Base-by-base conservation (phyloP, 2,797 vertebrate species). In the Oophaga sylvatica region DNA sequence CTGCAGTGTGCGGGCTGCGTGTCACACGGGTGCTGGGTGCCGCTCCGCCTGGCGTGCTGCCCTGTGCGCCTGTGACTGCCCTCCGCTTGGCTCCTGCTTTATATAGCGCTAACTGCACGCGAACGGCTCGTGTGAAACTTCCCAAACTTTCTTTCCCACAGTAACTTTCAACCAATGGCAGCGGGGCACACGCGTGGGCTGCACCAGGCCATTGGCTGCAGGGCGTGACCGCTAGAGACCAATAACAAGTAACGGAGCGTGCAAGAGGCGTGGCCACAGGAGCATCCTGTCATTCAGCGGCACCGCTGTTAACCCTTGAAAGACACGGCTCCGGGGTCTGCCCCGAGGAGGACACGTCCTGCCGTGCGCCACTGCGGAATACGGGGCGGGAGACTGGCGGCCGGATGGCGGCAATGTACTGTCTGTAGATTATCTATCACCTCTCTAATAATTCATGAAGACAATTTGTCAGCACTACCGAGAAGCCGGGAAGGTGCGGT, bases 121-220 rank as follows among this genome's bases (percentile, higher is more conserved):
- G 97, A 98, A 95, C 96, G 97, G 97, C 97, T 98, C 97, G 97
- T 98, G 97, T 99, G 97, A 99, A 99, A 98, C 97, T 97, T 97
- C 96, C 96, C 97, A 96, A 97, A 97, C 97, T 97, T 98, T 97
- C 97, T 97, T 99, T 99, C 97, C 97, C 97, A 99, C 97, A 98
- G 95, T 97, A 97, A 97, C 97, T 98, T 97, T 95, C 96, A 94
- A 96, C 97, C 97, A 98, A 98, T 98, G 95, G 96, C 96, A 93
- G 95, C 91, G 93, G 95, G 94, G 96, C 97, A 97, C 97, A 96
- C 97, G 97, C 96, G 97, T 98, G 97, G 96, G 97, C 96, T 96
- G 96, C 96, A 96, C 95, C 95, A 95, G 95, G 93, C 96, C 95
- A 98, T 99, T 98, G 97, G 97, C 94, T 95, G 95, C 94, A 93